These are phyloP conservation scores for Leptinotarsa texana DNA, from an alignment of 1,140 invertebrate genomes.

Conservation along the genomic window DNA sequence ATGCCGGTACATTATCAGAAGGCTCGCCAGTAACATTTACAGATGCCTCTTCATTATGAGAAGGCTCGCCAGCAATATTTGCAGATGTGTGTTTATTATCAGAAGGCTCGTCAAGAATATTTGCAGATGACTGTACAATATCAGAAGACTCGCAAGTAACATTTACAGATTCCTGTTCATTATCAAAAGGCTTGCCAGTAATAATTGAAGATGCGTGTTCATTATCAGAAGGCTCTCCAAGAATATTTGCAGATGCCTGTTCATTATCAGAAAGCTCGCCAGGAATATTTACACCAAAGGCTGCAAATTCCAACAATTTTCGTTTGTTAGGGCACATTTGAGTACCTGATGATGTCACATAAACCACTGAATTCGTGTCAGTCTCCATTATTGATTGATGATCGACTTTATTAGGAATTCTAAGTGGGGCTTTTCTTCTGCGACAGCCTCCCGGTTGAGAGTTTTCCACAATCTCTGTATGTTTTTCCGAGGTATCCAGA, in stretches of 20 bases:
- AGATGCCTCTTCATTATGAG: background rate
- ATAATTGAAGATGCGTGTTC: background rate
- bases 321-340: background rate
- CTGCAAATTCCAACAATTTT: background rate
- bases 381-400: slow-evolving; percentile 19
- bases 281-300: background rate
- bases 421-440: slow-evolving; percentile 2
- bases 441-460: background rate
- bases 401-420: background rate
- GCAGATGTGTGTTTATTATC: background rate
- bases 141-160: slow-evolving; percentile 1
- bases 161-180: background rate
- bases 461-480: slow-evolving; percentile 17
- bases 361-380: background rate
- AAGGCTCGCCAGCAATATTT: too few relatives aligned
- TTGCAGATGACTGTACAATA: background rate
- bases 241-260: background rate
- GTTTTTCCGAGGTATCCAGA: slow-evolving; percentile 30
- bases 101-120: slow-evolving; percentile 9
- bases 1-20: background rate
- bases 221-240: background rate
- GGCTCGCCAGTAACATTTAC: slow-evolving; percentile 6
- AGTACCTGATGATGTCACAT: background rate
- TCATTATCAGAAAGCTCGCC: background rate
- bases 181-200: background rate